A percentile compares a stretch with the other conserved stretches of the same genome.
Conservation (phyloP, 2,113 vertebrate genomes). For the Abramis brama region DNA sequence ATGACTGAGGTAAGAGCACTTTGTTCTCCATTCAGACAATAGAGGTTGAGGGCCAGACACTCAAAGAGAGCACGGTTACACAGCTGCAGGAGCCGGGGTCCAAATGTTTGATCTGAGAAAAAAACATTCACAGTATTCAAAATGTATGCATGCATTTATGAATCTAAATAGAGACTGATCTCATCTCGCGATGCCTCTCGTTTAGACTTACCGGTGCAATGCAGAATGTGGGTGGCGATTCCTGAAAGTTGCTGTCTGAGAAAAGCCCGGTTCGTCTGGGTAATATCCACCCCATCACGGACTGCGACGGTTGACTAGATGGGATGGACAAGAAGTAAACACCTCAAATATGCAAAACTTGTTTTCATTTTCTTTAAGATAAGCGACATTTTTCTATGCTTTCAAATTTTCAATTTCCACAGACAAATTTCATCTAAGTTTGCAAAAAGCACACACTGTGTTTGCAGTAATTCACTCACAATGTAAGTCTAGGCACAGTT, state of each 20-base stretch:
- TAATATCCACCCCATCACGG: slow-evolving; percentile 85
- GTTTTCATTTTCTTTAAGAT: neutral
- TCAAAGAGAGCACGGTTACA: slow-evolving; percentile 91
- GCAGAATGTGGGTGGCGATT: slow-evolving; percentile 87
- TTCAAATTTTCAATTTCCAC: neutral
- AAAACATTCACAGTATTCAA: slow-evolving; percentile 9
- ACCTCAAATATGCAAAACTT: neutral
- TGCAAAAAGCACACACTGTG: neutral
- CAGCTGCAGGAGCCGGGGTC: slow-evolving; percentile 84
- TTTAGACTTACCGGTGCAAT: slow-evolving; percentile 78
- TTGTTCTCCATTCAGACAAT: slow-evolving; percentile 87
- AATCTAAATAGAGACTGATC: neutral
- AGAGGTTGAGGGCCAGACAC: slow-evolving; percentile 88
- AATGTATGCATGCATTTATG: too few relatives aligned
- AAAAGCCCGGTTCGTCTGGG: slow-evolving; percentile 87
- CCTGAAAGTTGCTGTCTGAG: slow-evolving; percentile 85
- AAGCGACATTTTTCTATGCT: neutral
- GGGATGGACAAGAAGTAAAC: neutral
- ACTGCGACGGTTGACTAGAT: slow-evolving; percentile 84
- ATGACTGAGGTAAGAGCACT: slow-evolving; percentile 86
- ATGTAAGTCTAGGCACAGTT: neutral
- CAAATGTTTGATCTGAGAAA: slow-evolving; percentile 82
- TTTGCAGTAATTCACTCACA: neutral
- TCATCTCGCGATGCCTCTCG: neutral
- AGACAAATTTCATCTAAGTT: too few relatives aligned